Conservation (phyloP, 2,113 vertebrate species). For the Rhea americana region DNA sequence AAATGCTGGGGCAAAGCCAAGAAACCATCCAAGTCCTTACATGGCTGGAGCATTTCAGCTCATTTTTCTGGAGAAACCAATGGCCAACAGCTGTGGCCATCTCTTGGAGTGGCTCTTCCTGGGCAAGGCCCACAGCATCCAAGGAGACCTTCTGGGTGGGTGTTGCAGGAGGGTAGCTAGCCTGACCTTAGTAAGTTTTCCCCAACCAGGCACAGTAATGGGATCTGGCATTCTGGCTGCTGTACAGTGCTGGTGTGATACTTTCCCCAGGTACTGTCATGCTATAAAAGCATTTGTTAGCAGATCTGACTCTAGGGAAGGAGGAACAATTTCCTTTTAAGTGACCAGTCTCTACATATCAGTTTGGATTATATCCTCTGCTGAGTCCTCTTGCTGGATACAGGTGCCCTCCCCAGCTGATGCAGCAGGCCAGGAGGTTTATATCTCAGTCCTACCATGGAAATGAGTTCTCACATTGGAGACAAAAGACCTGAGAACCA, state of each 20-base stretch:
- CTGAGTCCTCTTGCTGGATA: neutral
- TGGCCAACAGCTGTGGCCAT: rapidly evolving
- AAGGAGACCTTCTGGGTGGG: neutral
- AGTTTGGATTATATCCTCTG: neutral
- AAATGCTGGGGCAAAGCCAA: neutral
- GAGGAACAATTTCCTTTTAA: neutral
- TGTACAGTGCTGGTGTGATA: neutral
- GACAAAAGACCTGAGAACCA: neutral
- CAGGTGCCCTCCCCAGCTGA: neutral
- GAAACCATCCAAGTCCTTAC: neutral
- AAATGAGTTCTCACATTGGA: neutral
- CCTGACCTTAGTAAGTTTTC: neutral
- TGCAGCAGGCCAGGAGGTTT: neutral
- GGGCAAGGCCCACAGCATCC: neutral
- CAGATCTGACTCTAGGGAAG: neutral
- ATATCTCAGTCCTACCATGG: neutral
- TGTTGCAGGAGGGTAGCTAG: neutral
- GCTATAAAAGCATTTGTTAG: neutral
- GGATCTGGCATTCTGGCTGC: constrained; percentile 36
- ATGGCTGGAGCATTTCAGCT: neutral
- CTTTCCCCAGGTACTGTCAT: neutral
- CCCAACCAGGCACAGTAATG: neutral
- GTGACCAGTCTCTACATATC: neutral
- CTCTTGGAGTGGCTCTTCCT: neutral
- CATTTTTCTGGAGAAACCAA: neutral